Evolutionary conservation across 1,140 invertebrate species (phyloP), one percentile per base, ranked within the genome.

Genomic region (Philotrypesis tridentata): DNA sequence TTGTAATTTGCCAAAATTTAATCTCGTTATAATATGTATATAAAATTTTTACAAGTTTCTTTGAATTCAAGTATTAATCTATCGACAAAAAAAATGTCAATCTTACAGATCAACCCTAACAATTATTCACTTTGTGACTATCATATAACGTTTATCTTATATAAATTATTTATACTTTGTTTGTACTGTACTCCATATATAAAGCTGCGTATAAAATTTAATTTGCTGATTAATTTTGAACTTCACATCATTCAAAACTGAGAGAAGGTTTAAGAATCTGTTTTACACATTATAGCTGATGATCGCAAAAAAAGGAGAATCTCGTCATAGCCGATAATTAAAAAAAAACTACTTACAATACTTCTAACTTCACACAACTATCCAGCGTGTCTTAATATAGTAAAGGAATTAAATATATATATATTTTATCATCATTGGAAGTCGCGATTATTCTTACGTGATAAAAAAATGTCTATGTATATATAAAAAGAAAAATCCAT

Each of bases 1-100:
- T 65, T 74, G 2, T 43, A 63, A 60, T 65, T 40, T 23, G 14
- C 65, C 1, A 29, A 61, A 63, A 25, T 73, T 73, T 43, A 74
- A 80, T 74, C 21, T 55, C 71, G 25, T 8, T 33, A 29, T 33
- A 33, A 63, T 40, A 17, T 5, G 37, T 17, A 21, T 37, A 74
- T 67, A 63, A 74, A 80, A 9, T 67, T 74, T 74, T 23, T 67
- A 80, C 71, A 80, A 74, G 37, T 68, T 14, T 31, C 61, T 74
- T 55, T 74, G 33, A 8, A 80, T 17, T n/a, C 0, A 25, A 55
- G 14, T 55, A 48, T 70, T 37, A 3, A 80, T 63, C 72, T 55
- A 9, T 71, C 11, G n/a, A 63, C n/a, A 17, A 23, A 74, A n/a
- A n/a, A 55, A 55, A 31, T 23, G 27, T 33, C n/a, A 74, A 63